Conservation (phyloP, 2,888 invertebrate species). For the Melinaea marsaeus region DNA sequence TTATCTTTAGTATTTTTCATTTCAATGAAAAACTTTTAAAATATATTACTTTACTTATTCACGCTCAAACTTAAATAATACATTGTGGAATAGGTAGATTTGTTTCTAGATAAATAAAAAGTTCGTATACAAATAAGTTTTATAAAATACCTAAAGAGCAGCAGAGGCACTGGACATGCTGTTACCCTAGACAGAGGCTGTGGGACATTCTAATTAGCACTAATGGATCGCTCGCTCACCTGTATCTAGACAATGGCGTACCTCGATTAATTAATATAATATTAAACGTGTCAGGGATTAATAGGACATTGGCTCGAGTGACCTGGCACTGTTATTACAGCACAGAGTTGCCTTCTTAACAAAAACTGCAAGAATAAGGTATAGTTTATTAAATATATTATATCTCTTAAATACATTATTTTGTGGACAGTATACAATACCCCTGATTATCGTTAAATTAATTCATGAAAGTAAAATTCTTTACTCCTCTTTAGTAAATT, state of each 20-base stretch:
- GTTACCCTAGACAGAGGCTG: slow-evolving; percentile 30
- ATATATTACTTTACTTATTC: no score
- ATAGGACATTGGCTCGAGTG: slow-evolving; percentile 30
- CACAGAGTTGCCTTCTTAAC: slow-evolving; percentile 7
- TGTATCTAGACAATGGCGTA: slow-evolving; percentile 47
- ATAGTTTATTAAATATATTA: no score
- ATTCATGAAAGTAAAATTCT: no score
- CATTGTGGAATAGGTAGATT: no score
- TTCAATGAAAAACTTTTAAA: neutral
- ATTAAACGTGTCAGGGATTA: slow-evolving; percentile 27
- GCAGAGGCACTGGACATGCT: neutral
- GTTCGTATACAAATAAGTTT: neutral
- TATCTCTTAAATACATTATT: no score
- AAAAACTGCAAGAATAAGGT: no score
- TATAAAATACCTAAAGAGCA: neutral
- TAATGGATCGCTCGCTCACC: slow-evolving; percentile 65
- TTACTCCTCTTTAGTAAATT: no score
- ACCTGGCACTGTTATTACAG: slow-evolving; percentile 21
- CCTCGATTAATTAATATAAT: slow-evolving; percentile 42
- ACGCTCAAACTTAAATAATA: no score
- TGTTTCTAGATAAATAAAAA: neutral
- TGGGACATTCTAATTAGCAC: slow-evolving; percentile 68
- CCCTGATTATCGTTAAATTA: no score
- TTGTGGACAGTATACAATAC: no score
- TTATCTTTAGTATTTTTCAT: neutral